A percentile compares a stretch with the other conserved stretches of the same genome.
phyloP scores from a whole-genome alignment of 2,113 vertebrate species.

The Bucco capensis region DNA sequence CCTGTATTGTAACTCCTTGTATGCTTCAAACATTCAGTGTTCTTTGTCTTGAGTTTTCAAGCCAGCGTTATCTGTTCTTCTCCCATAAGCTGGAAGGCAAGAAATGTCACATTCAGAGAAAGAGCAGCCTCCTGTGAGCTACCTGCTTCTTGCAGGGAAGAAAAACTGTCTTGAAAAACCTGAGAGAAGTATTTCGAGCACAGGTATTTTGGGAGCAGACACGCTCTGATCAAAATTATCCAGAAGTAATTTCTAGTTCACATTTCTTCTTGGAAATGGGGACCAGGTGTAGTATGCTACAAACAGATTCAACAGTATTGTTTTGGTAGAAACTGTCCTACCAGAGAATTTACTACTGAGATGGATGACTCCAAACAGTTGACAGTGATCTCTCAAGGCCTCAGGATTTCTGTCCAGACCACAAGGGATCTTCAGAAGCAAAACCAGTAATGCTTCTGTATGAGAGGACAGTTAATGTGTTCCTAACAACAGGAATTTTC shows the following conservation, averaged over 20 bases:
- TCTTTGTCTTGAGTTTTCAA: background rate
- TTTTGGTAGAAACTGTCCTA: background rate
- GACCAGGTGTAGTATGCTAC: background rate
- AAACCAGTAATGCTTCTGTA: background rate
- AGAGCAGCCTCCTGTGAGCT: background rate
- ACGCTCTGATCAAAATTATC: background rate
- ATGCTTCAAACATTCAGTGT: background rate
- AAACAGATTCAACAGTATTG: background rate
- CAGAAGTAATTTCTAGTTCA: background rate
- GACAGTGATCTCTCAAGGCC: background rate
- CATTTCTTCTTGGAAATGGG: background rate
- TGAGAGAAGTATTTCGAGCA: background rate
- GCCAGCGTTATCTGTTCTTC: background rate
- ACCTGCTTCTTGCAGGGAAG: background rate
- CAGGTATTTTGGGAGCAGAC: background rate
- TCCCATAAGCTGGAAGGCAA: background rate
- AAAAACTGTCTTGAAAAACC: background rate
- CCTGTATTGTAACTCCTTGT: background rate
- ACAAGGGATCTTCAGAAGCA: background rate
- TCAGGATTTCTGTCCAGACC: background rate
- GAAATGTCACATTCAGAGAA: background rate
- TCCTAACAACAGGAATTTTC: background rate
- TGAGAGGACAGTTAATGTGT: background rate
- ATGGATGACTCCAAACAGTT: background rate
- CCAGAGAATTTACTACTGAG: background rate